Conservation (phyloP, 2,888 invertebrate genomes). For the Crocallis elinguaria region DNA sequence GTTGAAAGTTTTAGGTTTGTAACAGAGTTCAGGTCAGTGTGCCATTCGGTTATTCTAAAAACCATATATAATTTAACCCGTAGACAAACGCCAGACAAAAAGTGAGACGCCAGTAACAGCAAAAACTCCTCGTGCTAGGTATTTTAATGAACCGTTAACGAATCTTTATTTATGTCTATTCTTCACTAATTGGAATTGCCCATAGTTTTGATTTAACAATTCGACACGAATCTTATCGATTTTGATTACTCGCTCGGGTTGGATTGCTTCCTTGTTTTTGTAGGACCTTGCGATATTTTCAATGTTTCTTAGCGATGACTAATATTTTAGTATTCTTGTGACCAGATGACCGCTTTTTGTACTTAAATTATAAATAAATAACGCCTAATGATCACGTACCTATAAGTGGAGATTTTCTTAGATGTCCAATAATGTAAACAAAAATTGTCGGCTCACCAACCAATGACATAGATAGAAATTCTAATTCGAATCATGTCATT, state of each 20-base stretch:
- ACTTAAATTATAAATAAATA: too few species aligned
- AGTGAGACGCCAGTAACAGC: constrained; percentile 14
- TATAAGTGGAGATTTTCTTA: too few species aligned
- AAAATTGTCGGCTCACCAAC: too few species aligned
- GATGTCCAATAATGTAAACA: too few species aligned
- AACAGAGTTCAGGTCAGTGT: too few species aligned
- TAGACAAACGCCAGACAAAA: constrained; percentile 2
- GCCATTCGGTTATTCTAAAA: background rate
- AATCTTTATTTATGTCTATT: constrained; percentile 43
- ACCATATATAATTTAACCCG: background rate
- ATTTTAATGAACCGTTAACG: constrained; percentile 39
- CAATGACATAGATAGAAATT: too few species aligned
- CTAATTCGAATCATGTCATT: too few species aligned
- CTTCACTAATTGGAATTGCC: constrained; percentile 38
- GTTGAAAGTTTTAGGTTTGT: too few species aligned
- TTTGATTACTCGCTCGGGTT: constrained; percentile 3
- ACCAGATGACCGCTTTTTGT: too few species aligned
- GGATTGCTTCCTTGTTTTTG: constrained; percentile 22
- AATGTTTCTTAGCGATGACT: too few species aligned
- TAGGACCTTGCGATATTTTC: background rate
- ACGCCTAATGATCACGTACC: too few species aligned
- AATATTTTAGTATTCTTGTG: too few species aligned
- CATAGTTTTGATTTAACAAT: constrained; percentile 35
- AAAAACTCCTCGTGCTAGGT: constrained; percentile 34
- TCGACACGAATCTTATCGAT: constrained; percentile 38